Base-by-base conservation (phyloP, 2,888 invertebrate genomes). In the Pterobdella sp. region DNA sequence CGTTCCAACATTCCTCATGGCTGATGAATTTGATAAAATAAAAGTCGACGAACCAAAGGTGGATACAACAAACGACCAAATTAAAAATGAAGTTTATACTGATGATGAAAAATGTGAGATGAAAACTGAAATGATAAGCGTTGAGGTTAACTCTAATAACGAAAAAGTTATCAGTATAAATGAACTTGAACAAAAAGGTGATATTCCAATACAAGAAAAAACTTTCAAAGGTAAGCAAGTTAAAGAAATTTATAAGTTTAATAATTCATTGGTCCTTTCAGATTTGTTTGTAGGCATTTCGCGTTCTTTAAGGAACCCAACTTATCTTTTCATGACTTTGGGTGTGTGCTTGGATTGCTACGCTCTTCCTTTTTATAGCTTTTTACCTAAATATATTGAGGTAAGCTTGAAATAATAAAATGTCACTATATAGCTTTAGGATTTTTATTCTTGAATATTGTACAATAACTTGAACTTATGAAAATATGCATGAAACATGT, bases 321-420 rank as follows among this genome's bases (percentile, higher is more conserved):
- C 76, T 31, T 77, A 72, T 71, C 42, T 74, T 49, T 22, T 72
- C 1, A 29, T 74, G 1, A 67, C 67, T 7, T 56, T 74, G 4
- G 76, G 71, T 26, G 42, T 74, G 35, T 68, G 71, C 52, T 42
- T 74, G 34, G 73, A 76, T 56, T 72, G 75, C 56, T 73, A 72
- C 74, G 73, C 75, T 10, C 35, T 73, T 22, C 75, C 76, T 18
- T 76, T 75, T 72, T 73, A 74, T 66, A 74, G 76, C n/a, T 77
- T 76, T 70, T 52, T 76, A 29, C 77, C 77, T 18, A 77, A 77
- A 42, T 77, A 76, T 69, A 49, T 76, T 36, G 72, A 71, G 26
- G 60, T 56, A 14, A n/a, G 60, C 18, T 42, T n/a, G n/a, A n/a
- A n/a, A n/a, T n/a, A n/a, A n/a, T n/a, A n/a, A n/a, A n/a, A n/a